Evolutionary conservation across 2,797 vertebrate genomes (phyloP), one percentile per base, ranked within the genome.

Genomic region (Otus scops): DNA sequence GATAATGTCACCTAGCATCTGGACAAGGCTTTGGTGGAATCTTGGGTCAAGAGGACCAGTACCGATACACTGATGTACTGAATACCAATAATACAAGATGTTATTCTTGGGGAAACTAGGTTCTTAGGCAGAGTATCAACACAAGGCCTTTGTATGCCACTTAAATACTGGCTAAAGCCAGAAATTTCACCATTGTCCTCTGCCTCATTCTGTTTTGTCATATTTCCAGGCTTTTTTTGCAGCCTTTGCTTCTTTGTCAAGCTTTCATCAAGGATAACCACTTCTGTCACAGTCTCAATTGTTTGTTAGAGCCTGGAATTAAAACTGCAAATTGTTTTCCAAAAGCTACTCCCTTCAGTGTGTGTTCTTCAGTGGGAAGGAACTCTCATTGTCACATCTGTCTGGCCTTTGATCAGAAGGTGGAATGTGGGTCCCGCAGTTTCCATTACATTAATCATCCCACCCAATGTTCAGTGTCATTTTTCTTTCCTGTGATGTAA

Each of bases 1-100:
- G 85, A 47, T 89, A 67, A 86, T 80, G 78, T 70, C 90, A 85
- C 59, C 38, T 64, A 93, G 84, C 83, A 89, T 80, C 90, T 93
- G 93, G 70, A 70, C 53, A 83, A 23, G 45, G 63, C 86, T 89
- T 80, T 85, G 60, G 34, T 85, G 88, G 90, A 87, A 68, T 89
- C 73, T 92, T 14, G 5, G 57, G 68, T 83, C 65, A 80, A 41
- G 16, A 83, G 88, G 39, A 85, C 65, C 61, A 81, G 14, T 38
- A 36, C 9, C 45, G n/a, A 23, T 61, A 23, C 10, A 15, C 36
- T 45, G 51, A 57, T 76, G 21, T 0, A 20, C 30, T 45, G 57
- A 91, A 60, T 71, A 57, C 26, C 30, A 87, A 24, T 57, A 82
- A 59, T 30, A 26, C 23, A 69, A 69, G 54, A 45, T 89, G 26